Evolutionary conservation across 2,888 invertebrate genomes (phyloP).

Genomic region (Chrysolina americana): DNA sequence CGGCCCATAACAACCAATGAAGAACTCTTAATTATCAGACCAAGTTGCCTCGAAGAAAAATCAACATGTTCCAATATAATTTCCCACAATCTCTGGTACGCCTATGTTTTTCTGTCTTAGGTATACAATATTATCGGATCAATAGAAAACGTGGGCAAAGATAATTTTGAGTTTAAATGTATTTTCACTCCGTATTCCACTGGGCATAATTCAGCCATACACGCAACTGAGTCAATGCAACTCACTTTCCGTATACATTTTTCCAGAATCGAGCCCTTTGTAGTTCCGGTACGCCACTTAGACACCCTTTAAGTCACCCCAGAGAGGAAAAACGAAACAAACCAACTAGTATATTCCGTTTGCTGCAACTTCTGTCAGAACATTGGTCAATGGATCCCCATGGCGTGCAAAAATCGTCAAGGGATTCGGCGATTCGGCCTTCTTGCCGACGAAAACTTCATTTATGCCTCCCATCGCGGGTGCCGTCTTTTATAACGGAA

Average conservation of each 20-base stretch:
- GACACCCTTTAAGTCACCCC: conserved; percentile 9
- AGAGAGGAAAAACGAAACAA: conserved; percentile 15
- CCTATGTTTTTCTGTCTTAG: too few species aligned
- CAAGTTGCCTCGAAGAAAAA: too few species aligned
- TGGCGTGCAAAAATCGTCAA: conserved; percentile 21
- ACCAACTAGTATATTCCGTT: conserved; percentile 20
- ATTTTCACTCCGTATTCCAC: neutral
- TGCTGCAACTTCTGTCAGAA: conserved; percentile 6
- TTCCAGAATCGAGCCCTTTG: neutral
- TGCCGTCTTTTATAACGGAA: conserved; percentile 1
- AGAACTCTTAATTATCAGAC: too few species aligned
- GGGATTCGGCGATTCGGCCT: conserved; percentile 17
- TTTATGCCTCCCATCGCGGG: conserved; percentile 14
- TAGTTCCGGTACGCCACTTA: conserved; percentile 9
- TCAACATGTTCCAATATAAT: too few species aligned
- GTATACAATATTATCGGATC: too few species aligned
- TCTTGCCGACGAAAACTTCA: conserved; percentile 20
- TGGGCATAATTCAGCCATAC: neutral
- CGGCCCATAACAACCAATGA: too few species aligned
- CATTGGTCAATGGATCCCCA: conserved; percentile 19
- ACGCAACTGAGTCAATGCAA: neutral
- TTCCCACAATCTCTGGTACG: too few species aligned
- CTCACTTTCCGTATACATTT: neutral
- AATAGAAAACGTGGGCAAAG: neutral
- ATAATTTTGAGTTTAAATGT: neutral